Conservation (phyloP, 2,888 invertebrate species). For the Pristionchus arcanus region DNA sequence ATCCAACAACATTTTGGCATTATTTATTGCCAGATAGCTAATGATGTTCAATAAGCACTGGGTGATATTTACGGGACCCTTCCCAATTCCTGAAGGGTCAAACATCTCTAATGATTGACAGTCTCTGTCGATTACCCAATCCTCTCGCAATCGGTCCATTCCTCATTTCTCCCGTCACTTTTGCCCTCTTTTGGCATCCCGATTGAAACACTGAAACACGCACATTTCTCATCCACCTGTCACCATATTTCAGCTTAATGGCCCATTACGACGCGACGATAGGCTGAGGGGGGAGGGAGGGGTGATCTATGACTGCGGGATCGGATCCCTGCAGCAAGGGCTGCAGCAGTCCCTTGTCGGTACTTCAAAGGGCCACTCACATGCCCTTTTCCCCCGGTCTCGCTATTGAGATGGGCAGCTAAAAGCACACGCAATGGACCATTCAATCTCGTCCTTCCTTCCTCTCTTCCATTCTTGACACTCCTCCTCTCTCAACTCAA, state of each 20-base stretch:
- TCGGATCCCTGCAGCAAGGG: background rate
- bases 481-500: constrained; percentile 3
- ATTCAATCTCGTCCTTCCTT: constrained; percentile 43
- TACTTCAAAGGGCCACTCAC: background rate
- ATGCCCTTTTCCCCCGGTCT: background rate
- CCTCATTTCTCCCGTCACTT: background rate
- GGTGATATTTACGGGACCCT: too few species aligned
- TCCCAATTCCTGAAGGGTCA: background rate
- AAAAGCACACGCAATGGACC: background rate
- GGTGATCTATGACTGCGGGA: background rate
- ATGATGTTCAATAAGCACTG: background rate
- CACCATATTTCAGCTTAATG: constrained; percentile 50
- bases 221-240: constrained; percentile 48
- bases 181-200: background rate
- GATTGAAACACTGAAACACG: constrained; percentile 8
- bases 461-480: constrained; percentile 42
- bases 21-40: background rate
- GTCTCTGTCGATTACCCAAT: background rate
- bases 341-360: background rate
- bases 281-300: background rate
- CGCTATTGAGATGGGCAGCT: background rate
- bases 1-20: background rate
- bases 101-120: background rate
- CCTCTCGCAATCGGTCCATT: background rate
- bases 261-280: constrained; percentile 47